Evolutionary conservation across 1,140 invertebrate species (phyloP).

Genomic region (Orius insidiosus): DNA sequence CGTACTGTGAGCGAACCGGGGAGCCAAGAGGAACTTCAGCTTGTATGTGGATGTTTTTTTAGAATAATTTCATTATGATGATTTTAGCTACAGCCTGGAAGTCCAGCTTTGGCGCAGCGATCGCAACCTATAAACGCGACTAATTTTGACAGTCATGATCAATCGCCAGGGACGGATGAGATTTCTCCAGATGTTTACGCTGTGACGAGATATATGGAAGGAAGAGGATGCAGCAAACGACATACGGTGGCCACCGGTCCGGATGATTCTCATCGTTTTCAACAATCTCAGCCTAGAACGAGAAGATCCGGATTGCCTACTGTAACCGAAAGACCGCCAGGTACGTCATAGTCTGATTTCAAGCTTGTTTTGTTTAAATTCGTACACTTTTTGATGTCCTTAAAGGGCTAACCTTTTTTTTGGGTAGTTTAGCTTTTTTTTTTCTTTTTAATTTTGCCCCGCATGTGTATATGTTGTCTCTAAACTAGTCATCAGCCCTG

Average conservation of each 20-base stretch:
- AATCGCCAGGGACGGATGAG: constrained; percentile 14
- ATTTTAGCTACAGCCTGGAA: constrained; percentile 28
- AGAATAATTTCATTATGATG: no score
- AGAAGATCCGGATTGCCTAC: constrained; percentile 60
- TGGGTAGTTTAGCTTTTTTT: constrained; percentile 20
- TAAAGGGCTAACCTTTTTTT: constrained; percentile 27
- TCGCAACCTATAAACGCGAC: constrained; percentile 25
- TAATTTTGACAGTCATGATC: constrained; percentile 11
- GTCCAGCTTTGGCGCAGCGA: constrained; percentile 30
- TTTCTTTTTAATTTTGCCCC: constrained; percentile 14
- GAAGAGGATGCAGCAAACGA: constrained; percentile 43
- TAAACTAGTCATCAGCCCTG: constrained; percentile 58
- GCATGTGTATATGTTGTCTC: constrained; percentile 8
- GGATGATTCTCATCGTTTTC: constrained; percentile 34
- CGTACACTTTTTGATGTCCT: constrained; percentile 1
- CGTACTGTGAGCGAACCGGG: constrained; percentile 44
- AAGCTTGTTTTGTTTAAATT: neutral
- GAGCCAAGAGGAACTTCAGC: constrained; percentile 38
- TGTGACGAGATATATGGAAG: constrained; percentile 49
- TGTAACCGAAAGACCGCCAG: constrained; percentile 71
- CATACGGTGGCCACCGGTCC: constrained; percentile 42
- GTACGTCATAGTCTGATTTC: constrained; percentile 30
- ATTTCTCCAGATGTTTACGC: constrained; percentile 19
- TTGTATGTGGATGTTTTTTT: constrained; percentile 25
- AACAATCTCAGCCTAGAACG: constrained; percentile 35